Percentiles rank a stretch among this genome's conserved stretches.
phyloP scores from a whole-genome alignment of 2,888 invertebrate species.

The Aleiodes testaceus region DNA sequence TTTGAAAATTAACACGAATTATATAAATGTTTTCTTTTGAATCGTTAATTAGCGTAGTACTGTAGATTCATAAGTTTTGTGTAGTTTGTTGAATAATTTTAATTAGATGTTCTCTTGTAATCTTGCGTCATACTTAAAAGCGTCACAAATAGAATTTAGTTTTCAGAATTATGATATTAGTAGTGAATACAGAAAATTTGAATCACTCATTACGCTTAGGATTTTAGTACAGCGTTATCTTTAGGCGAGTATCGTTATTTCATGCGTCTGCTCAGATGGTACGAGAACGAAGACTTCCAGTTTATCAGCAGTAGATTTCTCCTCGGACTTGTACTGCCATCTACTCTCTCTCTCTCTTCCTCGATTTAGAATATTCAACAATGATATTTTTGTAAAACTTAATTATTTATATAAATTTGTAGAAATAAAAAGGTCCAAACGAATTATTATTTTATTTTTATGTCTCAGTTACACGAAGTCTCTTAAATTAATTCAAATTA shows the following conservation, averaged over 20 bases:
- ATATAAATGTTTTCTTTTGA: constrained; percentile 23
- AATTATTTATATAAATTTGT: not conserved
- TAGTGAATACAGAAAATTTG: not conserved
- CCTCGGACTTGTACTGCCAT: not conserved
- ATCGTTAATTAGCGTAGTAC: not conserved
- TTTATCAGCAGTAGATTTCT: constrained; percentile 7
- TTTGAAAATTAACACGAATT: constrained; percentile 14
- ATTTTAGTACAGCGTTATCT: constrained; percentile 12
- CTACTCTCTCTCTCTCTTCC: not conserved
- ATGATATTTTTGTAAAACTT: not conserved
- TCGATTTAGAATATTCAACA: not conserved
- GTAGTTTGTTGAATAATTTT: constrained; percentile 26
- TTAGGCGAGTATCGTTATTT: not conserved
- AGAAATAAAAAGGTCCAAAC: not conserved
- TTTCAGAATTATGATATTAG: not conserved
- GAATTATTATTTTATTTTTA: no score
- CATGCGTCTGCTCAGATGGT: not conserved
- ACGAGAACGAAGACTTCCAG: not conserved
- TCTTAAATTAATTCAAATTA: no score
- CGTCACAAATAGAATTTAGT: not conserved
- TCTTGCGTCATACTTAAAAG: not conserved
- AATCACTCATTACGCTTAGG: not conserved
- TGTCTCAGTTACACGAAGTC: no score
- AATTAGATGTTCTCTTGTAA: constrained; percentile 17
- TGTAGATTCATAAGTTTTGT: not conserved